Conservation (phyloP, 2,113 vertebrate genomes). For the Saccopteryx bilineata region DNA sequence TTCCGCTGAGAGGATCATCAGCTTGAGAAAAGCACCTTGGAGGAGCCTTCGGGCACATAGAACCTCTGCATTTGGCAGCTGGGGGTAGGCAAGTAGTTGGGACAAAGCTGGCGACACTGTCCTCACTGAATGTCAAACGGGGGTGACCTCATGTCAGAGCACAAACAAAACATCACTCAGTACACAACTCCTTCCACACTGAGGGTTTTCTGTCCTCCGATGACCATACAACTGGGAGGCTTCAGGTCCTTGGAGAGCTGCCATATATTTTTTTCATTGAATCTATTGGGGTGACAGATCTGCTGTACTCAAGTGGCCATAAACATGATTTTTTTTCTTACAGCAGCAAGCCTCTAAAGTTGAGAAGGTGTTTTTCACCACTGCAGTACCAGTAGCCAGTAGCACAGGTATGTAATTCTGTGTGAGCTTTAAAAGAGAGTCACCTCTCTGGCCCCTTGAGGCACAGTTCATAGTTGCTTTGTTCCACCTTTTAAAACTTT, state of each 20-base stretch:
- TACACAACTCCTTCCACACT: constrained; percentile 32
- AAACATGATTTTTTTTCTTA: constrained; percentile 20
- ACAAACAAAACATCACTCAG: constrained; percentile 71
- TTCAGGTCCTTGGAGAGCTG: constrained; percentile 8
- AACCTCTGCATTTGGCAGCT: constrained; percentile 32
- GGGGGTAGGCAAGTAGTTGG: constrained; percentile 29
- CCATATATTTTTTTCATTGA: background rate
- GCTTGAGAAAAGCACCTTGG: constrained; percentile 34
- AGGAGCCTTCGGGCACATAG: background rate
- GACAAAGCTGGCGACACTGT: constrained; percentile 48
- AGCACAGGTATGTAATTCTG: constrained; percentile 91
- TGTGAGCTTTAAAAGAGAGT: background rate
- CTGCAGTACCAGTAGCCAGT: constrained; percentile 96
- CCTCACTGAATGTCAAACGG: constrained; percentile 56
- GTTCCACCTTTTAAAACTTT: background rate
- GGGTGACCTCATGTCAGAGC: constrained; percentile 65
- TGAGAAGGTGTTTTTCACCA: constrained; percentile 98
- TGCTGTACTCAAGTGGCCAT: background rate
- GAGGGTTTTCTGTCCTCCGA: constrained; percentile 62
- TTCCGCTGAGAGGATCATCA: background rate
- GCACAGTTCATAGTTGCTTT: constrained; percentile 44
- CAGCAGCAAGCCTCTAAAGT: constrained; percentile 95
- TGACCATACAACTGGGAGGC: background rate
- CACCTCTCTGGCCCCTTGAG: background rate
- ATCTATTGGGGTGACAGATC: background rate